A percentile compares a stretch with the other conserved stretches of the same genome.
Evolutionary conservation across 2,888 invertebrate species (phyloP).

Genomic region (Lamellibrachia satsuma): DNA sequence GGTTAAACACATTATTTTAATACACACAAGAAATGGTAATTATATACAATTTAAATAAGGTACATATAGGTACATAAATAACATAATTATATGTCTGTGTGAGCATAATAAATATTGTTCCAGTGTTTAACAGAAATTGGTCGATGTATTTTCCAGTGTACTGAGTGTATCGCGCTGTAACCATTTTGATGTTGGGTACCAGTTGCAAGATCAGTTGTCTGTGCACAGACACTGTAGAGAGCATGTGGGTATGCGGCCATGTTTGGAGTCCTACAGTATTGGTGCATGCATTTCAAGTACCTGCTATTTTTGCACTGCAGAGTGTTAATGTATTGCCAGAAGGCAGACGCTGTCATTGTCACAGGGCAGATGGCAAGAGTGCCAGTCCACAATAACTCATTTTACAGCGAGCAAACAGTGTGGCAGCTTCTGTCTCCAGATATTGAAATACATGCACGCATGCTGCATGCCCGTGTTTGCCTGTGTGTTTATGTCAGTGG

Average conservation of each 20-base stretch:
- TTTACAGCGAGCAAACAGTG: not conserved
- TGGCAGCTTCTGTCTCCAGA: not conserved
- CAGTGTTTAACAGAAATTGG: not conserved
- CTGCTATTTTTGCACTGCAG: not conserved
- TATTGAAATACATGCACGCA: not conserved
- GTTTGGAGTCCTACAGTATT: not conserved
- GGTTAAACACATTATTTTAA: no score
- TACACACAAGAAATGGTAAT: no score
- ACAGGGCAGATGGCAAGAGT: not conserved
- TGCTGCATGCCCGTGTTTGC: not conserved
- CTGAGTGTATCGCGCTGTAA: no score
- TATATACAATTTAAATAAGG: no score
- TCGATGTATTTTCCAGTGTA: not conserved
- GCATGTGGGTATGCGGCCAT: not conserved
- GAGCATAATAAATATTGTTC: conserved; percentile 12
- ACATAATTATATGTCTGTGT: not conserved
- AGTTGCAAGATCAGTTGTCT: not conserved
- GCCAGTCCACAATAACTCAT: not conserved
- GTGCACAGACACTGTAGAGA: not conserved
- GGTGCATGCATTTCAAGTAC: not conserved
- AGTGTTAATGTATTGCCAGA: not conserved
- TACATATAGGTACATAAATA: no score
- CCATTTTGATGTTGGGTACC: not conserved
- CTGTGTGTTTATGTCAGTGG: not conserved
- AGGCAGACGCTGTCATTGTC: not conserved